These are phyloP conservation scores for Spilosoma lubricipeda DNA, from an alignment of 2,888 invertebrate species.

Conservation along the genomic window DNA sequence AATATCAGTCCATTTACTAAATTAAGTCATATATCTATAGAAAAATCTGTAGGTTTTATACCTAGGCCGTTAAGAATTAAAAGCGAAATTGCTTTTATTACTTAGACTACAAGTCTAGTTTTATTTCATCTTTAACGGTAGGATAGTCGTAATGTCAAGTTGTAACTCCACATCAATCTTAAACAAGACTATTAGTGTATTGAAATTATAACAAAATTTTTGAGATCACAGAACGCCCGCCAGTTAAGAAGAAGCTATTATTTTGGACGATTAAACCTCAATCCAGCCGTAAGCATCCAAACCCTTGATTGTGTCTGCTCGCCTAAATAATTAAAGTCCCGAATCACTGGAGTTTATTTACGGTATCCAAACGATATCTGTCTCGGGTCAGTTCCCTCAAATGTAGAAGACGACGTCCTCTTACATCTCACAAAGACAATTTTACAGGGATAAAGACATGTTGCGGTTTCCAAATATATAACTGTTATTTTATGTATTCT, in stretches of 20 bases:
- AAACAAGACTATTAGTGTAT: background rate
- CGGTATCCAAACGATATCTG: slow-evolving; percentile 32
- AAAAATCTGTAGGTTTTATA: slow-evolving; percentile 18
- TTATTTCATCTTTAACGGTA: slow-evolving; percentile 5
- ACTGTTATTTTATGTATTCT: background rate
- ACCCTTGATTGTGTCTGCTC: slow-evolving; percentile 39
- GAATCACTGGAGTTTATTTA: slow-evolving; percentile 40
- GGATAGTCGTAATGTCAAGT: slow-evolving; percentile 6
- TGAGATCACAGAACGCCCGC: slow-evolving; percentile 9
- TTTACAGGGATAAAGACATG: background rate
- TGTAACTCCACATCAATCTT: slow-evolving; percentile 7
- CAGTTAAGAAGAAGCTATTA: slow-evolving; percentile 23
- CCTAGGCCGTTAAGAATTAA: background rate
- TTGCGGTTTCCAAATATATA: background rate
- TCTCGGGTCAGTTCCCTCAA: slow-evolving; percentile 3
- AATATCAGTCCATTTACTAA: slow-evolving; percentile 29
- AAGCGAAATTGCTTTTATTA: slow-evolving; percentile 13
- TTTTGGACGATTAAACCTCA: slow-evolving; percentile 24
- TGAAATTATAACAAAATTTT: slow-evolving; percentile 1
- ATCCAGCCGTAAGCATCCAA: slow-evolving; percentile 26
- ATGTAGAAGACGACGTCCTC: slow-evolving; percentile 8
- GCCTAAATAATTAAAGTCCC: slow-evolving; percentile 43
- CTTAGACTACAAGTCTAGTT: background rate
- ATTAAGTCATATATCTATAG: slow-evolving; percentile 25
- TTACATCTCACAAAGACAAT: background rate